These are phyloP conservation scores for Urocynchramus pylzowi DNA, from an alignment of 2,113 vertebrate genomes.

Conservation along the genomic window DNA sequence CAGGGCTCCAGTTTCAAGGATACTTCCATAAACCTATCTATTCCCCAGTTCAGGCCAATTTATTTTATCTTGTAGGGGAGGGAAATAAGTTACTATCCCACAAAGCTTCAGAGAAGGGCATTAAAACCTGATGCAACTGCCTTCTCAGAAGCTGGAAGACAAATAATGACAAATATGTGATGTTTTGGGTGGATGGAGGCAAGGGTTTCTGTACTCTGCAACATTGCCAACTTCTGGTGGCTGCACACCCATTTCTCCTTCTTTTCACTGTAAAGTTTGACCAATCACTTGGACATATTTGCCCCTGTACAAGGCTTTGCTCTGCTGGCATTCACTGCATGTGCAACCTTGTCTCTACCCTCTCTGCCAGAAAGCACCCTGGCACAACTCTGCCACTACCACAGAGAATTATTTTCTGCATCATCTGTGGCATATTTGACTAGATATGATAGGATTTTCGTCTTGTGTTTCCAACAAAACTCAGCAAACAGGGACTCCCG, in stretches of 20 bases:
- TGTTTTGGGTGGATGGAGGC: neutral
- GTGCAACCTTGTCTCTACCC: neutral
- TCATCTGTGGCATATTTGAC: slow-evolving; percentile 27
- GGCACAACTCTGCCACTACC: neutral
- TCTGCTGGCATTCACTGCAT: neutral
- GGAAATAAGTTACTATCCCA: neutral
- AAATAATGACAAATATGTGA: neutral
- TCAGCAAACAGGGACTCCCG: neutral
- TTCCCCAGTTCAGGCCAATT: neutral
- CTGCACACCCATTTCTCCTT: neutral
- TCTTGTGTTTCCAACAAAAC: neutral
- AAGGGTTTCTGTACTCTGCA: neutral
- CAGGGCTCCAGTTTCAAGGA: neutral
- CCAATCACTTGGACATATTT: neutral
- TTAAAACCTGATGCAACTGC: neutral
- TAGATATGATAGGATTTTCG: neutral
- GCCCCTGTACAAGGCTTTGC: neutral
- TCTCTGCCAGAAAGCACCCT: neutral
- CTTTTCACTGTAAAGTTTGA: neutral
- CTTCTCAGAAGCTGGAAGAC: neutral
- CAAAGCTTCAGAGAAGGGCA: neutral
- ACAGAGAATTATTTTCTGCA: slow-evolving; percentile 24
- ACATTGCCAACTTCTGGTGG: neutral
- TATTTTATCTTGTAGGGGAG: neutral
- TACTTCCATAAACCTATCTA: neutral